Evolutionary conservation across 2,797 vertebrate species (phyloP).

Genomic region (Lateolabrax maculatus): DNA sequence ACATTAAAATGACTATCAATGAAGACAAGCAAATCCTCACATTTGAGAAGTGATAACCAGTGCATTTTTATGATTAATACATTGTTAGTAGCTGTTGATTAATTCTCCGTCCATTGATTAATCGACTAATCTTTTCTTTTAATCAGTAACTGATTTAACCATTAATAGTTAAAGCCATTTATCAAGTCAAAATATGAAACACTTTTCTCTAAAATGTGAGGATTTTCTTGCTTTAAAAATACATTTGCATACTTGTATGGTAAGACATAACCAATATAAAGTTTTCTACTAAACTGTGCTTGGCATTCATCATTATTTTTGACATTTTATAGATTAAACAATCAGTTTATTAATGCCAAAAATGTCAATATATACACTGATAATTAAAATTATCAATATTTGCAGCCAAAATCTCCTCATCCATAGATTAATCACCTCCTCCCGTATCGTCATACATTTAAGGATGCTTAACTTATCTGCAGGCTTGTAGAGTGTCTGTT

Average conservation of each 20-base stretch:
- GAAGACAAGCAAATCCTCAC: background rate
- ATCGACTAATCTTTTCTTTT: background rate
- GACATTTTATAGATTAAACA: background rate
- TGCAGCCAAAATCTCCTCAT: background rate
- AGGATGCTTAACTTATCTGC: slow-evolving; percentile 25
- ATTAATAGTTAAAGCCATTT: background rate
- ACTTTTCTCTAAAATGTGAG: background rate
- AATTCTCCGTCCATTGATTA: background rate
- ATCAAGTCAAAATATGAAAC: background rate
- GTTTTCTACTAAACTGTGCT: background rate
- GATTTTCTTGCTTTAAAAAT: slow-evolving; percentile 5
- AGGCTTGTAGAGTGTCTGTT: slow-evolving; percentile 29
- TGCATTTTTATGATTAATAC: background rate
- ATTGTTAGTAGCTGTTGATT: background rate
- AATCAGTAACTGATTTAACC: too few species aligned
- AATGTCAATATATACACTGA: background rate
- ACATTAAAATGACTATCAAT: background rate
- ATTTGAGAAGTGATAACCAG: background rate
- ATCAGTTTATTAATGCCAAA: background rate
- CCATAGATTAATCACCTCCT: background rate
- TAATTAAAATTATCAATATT: background rate
- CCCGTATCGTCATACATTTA: background rate
- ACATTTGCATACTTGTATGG: background rate
- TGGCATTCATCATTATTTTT: background rate
- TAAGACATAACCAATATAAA: background rate